A percentile compares a stretch with the other conserved stretches of the same genome.
Conservation (phyloP, 30 jellyfish, hydroid and myxozoan species). For the Hydra vulgaris region DNA sequence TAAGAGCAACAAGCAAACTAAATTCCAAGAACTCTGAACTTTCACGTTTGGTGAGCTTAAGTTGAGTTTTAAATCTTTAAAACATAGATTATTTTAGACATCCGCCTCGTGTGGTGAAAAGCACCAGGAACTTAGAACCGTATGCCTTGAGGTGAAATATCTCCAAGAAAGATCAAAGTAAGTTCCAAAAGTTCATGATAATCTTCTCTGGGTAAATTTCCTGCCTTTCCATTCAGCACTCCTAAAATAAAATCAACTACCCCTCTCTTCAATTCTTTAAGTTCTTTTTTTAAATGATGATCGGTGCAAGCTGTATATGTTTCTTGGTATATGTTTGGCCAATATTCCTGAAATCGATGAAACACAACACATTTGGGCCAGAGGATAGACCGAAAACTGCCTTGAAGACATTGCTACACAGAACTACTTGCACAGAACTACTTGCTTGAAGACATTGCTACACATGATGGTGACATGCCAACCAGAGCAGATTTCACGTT, state of each 20-base stretch:
- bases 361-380: neutral
- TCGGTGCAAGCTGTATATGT: neutral
- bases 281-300: neutral
- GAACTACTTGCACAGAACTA: neutral
- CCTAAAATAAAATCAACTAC: neutral
- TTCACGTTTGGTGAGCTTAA: no score
- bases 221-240: neutral
- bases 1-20: no score
- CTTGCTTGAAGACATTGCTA: neutral
- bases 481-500: neutral
- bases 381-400: neutral
- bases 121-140: neutral
- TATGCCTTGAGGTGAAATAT: neutral
- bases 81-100: no score
- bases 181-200: neutral
- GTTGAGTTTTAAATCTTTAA: no score
- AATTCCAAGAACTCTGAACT: no score
- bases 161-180: neutral
- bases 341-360: neutral
- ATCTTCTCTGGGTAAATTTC: neutral
- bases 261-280: neutral
- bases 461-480: neutral
- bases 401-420: neutral
- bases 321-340: neutral
- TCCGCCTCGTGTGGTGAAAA: no score